Evolutionary conservation across 2,888 invertebrate species (phyloP), one percentile per base, ranked within the genome.

Genomic region (Deilephila porcellus): DNA sequence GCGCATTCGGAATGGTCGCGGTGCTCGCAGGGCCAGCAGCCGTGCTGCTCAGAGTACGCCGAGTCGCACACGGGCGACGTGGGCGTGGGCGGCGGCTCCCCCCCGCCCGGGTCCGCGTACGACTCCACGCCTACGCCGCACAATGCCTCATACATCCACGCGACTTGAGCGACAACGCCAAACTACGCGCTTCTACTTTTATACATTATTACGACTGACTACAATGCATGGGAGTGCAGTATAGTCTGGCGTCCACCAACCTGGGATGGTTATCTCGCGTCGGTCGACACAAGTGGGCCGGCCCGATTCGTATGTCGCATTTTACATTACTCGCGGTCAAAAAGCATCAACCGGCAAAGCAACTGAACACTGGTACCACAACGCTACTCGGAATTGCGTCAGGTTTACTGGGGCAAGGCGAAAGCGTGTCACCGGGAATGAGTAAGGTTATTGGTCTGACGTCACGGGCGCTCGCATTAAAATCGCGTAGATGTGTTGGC

Each of bases 11-110:
- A 90, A 76, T 88, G 87, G 59, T 92, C 91, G 19, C 91, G 91
- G 75, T 91, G 92, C 80, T 94, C 94, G 86, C 94, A 93, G 74
- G 94, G 93, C 92, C 93, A 93, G 82, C 93, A 93, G 76, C 93
- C 93, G 83, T 91, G 91, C 82, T 94, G 95, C 79, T 95, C 95
- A 76, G 94, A 94, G 88, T 87, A 95, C 77, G 93, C 95, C 74
- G 93, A 94, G 89, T 93, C 95, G 89, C 90, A 94, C 80, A 92
- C 93, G 72, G 93, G 95, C 75, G 93, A 95, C 79, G 91, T 92
- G 83, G 93, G 95, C 78, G 94, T 92, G 73, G 92, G 92, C 37
- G 94, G 93, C 70, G 92, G 93, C 86, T 90, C 90, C 73, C 93
- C 94, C 85, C 93, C 94, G 17, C 94, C 94, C 34, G 93, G 93